A percentile compares a stretch with the other conserved stretches of the same genome.
phyloP scores from a whole-genome alignment of 2,113 vertebrate species.

The Bambusicola thoracicus region DNA sequence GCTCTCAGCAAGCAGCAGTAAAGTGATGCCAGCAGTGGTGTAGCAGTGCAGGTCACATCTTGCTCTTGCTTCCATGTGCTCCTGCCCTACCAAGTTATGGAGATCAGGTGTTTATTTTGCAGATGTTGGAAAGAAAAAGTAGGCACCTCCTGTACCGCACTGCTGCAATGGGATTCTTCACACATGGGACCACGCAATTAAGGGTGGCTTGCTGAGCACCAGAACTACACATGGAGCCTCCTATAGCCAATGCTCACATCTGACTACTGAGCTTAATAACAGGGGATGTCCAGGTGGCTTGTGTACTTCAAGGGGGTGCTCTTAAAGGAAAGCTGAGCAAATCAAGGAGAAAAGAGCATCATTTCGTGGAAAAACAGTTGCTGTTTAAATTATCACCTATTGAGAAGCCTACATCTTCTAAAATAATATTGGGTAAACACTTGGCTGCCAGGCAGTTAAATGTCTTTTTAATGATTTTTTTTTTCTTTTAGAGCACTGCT shows the following conservation, averaged over 20 bases:
- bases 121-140: neutral
- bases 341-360: neutral
- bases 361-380: neutral
- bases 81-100: neutral
- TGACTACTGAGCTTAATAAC: neutral
- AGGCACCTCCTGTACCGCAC: neutral
- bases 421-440: neutral
- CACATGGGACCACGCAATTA: fast-evolving
- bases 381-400: neutral
- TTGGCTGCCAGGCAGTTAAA: neutral
- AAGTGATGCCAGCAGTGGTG: neutral
- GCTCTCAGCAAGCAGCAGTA: neutral
- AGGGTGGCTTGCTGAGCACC: neutral
- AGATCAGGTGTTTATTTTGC: neutral
- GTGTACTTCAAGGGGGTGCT: neutral
- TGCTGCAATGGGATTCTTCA: neutral
- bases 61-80: neutral
- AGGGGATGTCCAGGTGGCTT: neutral
- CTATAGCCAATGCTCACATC: neutral
- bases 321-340: neutral
- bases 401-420: neutral
- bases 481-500: neutral
- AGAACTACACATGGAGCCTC: neutral
- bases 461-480: neutral
- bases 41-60: neutral